Conservation (phyloP, 2,113 vertebrate species). For the Chrysochloris asiatica region DNA sequence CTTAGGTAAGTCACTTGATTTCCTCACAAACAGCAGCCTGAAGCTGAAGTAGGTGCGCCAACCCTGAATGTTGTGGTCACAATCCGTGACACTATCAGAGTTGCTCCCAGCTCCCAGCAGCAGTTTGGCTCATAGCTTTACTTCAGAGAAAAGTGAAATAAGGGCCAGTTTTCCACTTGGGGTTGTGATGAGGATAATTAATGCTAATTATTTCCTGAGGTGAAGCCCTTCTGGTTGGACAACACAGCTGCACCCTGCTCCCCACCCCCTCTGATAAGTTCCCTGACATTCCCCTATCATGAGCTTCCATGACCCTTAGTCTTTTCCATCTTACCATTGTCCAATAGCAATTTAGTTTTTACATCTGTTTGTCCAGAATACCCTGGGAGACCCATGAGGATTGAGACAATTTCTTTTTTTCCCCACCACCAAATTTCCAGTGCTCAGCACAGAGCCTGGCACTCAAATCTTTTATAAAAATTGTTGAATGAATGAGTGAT, state of each 20-base stretch:
- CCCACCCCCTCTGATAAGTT: not conserved
- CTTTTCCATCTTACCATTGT: conserved; percentile 10
- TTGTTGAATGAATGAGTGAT: not conserved
- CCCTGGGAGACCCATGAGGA: not conserved
- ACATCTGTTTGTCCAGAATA: conserved; percentile 12
- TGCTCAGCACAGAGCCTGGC: not conserved
- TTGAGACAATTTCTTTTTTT: conserved; percentile 6
- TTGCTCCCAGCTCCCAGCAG: too few species aligned
- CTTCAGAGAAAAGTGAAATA: conserved; percentile 14
- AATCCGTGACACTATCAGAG: too few species aligned
- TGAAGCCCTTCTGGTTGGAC: not conserved
- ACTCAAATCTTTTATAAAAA: not conserved
- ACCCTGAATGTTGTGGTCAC: too few species aligned
- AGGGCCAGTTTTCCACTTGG: not conserved
- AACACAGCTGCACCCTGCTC: not conserved
- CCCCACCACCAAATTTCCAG: not conserved
- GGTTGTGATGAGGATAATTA: not conserved
- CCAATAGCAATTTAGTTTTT: not conserved
- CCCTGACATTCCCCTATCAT: not conserved
- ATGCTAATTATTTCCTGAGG: not conserved
- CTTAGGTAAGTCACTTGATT: conserved; percentile 20
- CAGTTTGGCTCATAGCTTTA: too few species aligned
- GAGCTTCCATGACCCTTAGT: not conserved
- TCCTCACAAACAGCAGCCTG: too few species aligned
- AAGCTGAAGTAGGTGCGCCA: too few species aligned